Conservation (phyloP, 1,140 invertebrate species). For the Leptopilina clavipes region DNA sequence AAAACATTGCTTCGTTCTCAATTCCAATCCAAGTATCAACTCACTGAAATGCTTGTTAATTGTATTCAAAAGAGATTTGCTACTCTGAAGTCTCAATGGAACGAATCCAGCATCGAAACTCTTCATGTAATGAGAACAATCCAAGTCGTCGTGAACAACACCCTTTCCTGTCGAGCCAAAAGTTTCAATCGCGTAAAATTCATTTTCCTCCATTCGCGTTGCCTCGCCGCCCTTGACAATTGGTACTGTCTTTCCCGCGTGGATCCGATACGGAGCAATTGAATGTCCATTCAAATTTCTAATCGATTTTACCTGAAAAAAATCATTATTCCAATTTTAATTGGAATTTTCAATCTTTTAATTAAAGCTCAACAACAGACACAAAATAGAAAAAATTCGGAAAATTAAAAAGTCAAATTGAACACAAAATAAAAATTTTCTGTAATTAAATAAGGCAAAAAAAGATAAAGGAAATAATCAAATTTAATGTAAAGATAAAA, state of each 20-base stretch:
- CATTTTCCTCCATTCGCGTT: slow-evolving; percentile 98
- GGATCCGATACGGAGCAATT: slow-evolving; percentile 97
- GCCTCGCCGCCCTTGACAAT: slow-evolving; percentile 99
- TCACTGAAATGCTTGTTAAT: slow-evolving; percentile 97
- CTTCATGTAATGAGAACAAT: slow-evolving; percentile 99
- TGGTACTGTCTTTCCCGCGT: slow-evolving; percentile 99
- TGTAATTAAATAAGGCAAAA: too few relatives aligned
- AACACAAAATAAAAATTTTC: too few relatives aligned
- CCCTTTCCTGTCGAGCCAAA: slow-evolving; percentile 99
- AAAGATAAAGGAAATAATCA: too few relatives aligned
- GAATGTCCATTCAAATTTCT: slow-evolving; percentile 99
- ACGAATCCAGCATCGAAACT: slow-evolving; percentile 96
- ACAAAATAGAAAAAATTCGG: neutral
- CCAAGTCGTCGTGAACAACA: slow-evolving; percentile 98
- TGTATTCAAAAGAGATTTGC: slow-evolving; percentile 93
- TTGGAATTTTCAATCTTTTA: too few relatives aligned
- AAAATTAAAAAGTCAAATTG: neutral
- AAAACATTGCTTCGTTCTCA: too few relatives aligned
- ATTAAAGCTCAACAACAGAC: neutral
- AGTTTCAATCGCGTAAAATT: slow-evolving; percentile 99
- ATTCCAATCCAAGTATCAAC: neutral
- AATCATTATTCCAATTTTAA: slow-evolving; percentile 38
- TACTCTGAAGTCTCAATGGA: slow-evolving; percentile 91
- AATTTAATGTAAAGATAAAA: too few relatives aligned
- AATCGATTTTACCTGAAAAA: slow-evolving; percentile 90